These are phyloP conservation scores for Brachionus calyciflorus DNA, from an alignment of 1,140 invertebrate species.

Conservation along the genomic window DNA sequence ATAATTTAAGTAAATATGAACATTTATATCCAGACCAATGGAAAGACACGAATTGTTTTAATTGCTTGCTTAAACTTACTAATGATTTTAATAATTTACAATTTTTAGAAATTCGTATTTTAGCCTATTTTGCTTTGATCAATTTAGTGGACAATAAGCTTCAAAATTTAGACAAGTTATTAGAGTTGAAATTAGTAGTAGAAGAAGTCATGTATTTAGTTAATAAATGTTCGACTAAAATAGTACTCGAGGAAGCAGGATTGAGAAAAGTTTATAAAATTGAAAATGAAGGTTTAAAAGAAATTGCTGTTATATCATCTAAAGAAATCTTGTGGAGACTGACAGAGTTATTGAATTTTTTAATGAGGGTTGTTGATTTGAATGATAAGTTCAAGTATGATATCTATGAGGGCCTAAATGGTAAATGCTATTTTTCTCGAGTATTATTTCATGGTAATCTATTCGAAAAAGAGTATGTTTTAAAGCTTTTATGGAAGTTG, in stretches of 20 bases:
- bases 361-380: not conserved
- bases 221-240: not conserved
- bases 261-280: constrained; percentile 15
- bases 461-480: constrained; percentile 29
- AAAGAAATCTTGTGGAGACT: constrained; percentile 1
- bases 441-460: constrained; percentile 21
- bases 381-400: constrained; percentile 28
- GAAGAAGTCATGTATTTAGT: not conserved
- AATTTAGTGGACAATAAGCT: not conserved
- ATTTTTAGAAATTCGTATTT: constrained; percentile 35
- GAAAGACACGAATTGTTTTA: constrained; percentile 2
- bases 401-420: not conserved
- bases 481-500: constrained; percentile 25
- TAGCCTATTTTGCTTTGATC: constrained; percentile 34
- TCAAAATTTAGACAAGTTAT: not conserved
- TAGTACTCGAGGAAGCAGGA: not conserved
- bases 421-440: not conserved
- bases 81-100: not conserved
- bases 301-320: not conserved
- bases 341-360: constrained; percentile 15
- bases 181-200: not conserved
- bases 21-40: constrained; percentile 10
- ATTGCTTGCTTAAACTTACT: not conserved
- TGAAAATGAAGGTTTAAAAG: constrained; percentile 25
- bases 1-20: constrained; percentile 28